These are phyloP conservation scores for Caerostris darwini DNA, from an alignment of 1,140 invertebrate genomes.

Conservation along the genomic window DNA sequence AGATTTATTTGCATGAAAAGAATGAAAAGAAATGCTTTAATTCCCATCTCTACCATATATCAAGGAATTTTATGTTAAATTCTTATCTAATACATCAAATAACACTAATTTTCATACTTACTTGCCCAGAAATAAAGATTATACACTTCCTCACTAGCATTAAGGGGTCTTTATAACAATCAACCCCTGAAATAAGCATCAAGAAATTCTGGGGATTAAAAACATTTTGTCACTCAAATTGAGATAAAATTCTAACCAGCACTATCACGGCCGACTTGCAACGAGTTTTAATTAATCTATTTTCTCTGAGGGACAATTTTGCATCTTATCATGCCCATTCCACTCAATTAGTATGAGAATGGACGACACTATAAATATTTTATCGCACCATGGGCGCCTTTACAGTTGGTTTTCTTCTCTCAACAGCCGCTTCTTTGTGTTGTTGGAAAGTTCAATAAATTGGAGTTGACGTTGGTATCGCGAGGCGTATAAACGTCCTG, in stretches of 20 bases:
- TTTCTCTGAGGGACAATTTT: slow-evolving; percentile 16
- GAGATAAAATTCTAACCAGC: background rate
- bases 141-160: background rate
- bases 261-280: background rate
- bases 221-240: background rate
- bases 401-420: too few relatives aligned
- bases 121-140: background rate
- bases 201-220: background rate
- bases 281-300: slow-evolving; percentile 43
- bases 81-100: background rate
- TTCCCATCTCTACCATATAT: too few relatives aligned
- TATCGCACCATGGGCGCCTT: too few relatives aligned
- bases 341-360: slow-evolving; percentile 17
- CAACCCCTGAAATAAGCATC: background rate
- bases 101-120: background rate
- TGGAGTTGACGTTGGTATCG: too few relatives aligned
- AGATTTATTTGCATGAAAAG: background rate
- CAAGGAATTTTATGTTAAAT: background rate
- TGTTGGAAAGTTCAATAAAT: too few relatives aligned
- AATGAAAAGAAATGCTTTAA: background rate
- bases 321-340: slow-evolving; percentile 23
- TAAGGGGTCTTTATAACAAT: background rate
- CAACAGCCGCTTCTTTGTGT: too few relatives aligned
- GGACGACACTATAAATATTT: slow-evolving; percentile 18
- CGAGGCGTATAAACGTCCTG: too few relatives aligned